Evolutionary conservation across 1,140 invertebrate species (phyloP), one percentile per base, ranked within the genome.

Genomic region (Akabosia matsudoensis): DNA sequence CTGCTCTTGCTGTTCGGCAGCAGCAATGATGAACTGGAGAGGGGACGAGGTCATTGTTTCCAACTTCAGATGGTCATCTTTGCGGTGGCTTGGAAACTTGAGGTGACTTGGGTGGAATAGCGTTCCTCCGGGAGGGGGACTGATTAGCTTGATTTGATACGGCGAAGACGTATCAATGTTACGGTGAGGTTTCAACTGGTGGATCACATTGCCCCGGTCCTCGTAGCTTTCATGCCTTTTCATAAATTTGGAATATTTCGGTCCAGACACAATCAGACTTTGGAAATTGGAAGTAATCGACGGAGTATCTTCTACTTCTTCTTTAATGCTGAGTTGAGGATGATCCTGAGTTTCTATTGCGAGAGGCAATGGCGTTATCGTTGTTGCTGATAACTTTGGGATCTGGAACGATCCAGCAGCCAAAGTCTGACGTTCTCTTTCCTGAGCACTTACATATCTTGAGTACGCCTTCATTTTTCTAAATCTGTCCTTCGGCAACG

Each of bases 1-100:
- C 61, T 67, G 61, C 30, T 67, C 61, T n/a, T 67, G 61, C 28
- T 67, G 61, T 31, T 67, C 61, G 28, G 61, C 61, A 30, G 61
- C 61, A 2, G 61, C 61, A 67, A 67, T 67, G 61, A 67, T 67
- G 61, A 67, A 67, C n/a, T 67, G 61, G 26, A 67, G 61, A n/a
- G 61, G 61, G 1, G 61, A 67, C 7, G 61, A 3, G 4, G 61
- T 31, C 61, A 67, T 67, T n/a, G 61, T 67, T 67, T 67, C 61
- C 26, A 67, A 10, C 28, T 67, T 67, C 4, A 56, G 10, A 4
- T 56, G 54, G 4, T 56, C 10, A 56, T 24, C 10, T 24, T 22
- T 10, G 10, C 22, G 4, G 10, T 22, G 14, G 22, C 10, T 56
- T 24, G 13, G 14, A 22, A 3, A 13, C 10, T 10, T 67, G 30